Conservation (phyloP, 2,888 invertebrate genomes). For the Ophonus ardosiacus region DNA sequence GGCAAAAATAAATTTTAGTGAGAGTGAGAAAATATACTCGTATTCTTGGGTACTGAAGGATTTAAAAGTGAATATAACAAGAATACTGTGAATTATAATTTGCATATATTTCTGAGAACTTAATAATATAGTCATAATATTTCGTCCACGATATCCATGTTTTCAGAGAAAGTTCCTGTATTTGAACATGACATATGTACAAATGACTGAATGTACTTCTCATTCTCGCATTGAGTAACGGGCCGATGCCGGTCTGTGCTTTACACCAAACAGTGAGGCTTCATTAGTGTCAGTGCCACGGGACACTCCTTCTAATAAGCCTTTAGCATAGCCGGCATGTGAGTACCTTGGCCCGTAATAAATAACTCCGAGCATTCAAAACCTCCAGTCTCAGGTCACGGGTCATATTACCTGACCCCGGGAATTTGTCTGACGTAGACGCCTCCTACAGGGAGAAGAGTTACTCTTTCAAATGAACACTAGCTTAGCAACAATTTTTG, state of each 20-base stretch:
- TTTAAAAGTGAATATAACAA: too few species aligned
- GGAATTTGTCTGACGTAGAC: not conserved
- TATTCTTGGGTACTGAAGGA: too few species aligned
- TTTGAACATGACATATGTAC: not conserved
- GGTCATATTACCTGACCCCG: not conserved
- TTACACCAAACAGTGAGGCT: conserved; percentile 19
- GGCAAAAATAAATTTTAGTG: too few species aligned
- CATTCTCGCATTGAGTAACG: not conserved
- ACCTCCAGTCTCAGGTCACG: not conserved
- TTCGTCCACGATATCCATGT: too few species aligned
- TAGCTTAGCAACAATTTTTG: not conserved
- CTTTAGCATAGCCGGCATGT: conserved; percentile 16
- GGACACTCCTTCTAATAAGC: conserved; percentile 60
- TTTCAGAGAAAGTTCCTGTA: not conserved
- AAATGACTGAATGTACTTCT: not conserved
- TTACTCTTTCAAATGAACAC: not conserved
- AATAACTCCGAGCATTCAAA: conserved; percentile 31
- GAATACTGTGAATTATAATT: too few species aligned
- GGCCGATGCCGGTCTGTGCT: not conserved
- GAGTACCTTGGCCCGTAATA: conserved; percentile 42
- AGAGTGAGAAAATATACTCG: too few species aligned
- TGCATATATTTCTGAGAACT: too few species aligned
- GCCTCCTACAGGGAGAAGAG: not conserved
- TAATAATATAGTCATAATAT: too few species aligned
- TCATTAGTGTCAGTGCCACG: conserved; percentile 36